These are phyloP conservation scores for Propithecus deckenii DNA, from an alignment of 2,797 vertebrate species.

Conservation along the genomic window DNA sequence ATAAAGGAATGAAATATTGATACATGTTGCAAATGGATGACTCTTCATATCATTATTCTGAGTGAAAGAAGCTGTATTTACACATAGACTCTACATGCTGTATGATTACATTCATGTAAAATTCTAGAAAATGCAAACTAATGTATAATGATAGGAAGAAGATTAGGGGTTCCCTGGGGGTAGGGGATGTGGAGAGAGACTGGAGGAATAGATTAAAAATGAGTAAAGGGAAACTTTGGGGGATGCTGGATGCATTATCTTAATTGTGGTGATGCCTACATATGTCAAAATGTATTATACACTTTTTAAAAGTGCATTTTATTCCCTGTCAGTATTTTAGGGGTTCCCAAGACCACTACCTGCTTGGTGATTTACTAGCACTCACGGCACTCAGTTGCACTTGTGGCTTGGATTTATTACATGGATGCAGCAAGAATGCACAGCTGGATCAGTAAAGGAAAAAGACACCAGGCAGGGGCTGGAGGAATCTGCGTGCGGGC, in stretches of 20 bases:
- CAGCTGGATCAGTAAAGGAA: background rate
- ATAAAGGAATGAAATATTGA: background rate
- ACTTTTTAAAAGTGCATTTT: background rate
- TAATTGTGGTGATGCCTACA: background rate
- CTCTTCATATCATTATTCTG: background rate
- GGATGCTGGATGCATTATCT: background rate
- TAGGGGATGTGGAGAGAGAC: rapidly evolving
- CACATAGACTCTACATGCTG: background rate
- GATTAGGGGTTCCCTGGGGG: background rate
- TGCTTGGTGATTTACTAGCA: background rate
- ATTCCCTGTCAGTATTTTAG: background rate
- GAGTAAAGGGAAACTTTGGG: background rate
- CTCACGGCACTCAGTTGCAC: background rate
- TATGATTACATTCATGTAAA: background rate
- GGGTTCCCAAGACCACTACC: background rate
- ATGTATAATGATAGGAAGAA: background rate
- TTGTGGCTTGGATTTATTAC: background rate
- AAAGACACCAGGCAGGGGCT: no score
- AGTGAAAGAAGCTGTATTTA: background rate
- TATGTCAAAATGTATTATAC: background rate
- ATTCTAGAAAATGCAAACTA: background rate
- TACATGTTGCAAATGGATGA: background rate
- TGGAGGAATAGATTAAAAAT: background rate
- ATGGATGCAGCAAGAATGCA: background rate
- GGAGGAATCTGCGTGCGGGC: background rate